phyloP scores from a whole-genome alignment of 2,888 invertebrate genomes.

The Arenicola marina region DNA sequence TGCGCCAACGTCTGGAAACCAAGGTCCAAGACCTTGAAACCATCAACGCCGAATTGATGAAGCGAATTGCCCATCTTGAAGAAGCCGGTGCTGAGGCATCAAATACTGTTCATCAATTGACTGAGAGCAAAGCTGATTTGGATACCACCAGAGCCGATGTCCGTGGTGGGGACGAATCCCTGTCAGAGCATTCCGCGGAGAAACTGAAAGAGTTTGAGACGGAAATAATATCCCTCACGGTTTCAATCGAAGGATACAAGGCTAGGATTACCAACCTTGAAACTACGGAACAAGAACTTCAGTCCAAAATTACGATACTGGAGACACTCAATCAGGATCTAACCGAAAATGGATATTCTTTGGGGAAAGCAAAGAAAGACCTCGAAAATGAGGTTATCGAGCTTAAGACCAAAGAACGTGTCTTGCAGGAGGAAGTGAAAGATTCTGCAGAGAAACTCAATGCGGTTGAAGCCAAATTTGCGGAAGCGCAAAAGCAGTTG shows the following conservation, averaged over 20 bases:
- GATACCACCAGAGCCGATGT: no score
- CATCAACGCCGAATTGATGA: background rate
- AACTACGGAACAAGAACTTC: no score
- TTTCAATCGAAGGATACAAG: no score
- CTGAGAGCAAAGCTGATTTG: no score
- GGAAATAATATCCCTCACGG: no score
- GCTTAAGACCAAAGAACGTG: background rate
- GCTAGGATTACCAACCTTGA: no score
- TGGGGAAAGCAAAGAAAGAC: background rate
- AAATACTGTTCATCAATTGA: no score
- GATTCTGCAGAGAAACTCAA: background rate
- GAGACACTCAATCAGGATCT: background rate
- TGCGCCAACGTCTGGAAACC: background rate
- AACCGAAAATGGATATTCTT: background rate
- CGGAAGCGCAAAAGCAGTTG: background rate
- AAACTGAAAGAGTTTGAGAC: no score
- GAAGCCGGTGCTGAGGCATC: no score
- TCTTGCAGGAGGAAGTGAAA: background rate
- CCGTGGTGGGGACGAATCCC: no score
- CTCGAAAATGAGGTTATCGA: background rate
- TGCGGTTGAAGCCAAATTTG: background rate
- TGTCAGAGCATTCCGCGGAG: no score
- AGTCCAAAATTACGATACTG: no score
- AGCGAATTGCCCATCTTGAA: background rate
- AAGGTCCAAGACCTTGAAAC: background rate